Evolutionary conservation across 2,888 invertebrate species (phyloP), one percentile per base, ranked within the genome.

Genomic region (Smittia aterrima): DNA sequence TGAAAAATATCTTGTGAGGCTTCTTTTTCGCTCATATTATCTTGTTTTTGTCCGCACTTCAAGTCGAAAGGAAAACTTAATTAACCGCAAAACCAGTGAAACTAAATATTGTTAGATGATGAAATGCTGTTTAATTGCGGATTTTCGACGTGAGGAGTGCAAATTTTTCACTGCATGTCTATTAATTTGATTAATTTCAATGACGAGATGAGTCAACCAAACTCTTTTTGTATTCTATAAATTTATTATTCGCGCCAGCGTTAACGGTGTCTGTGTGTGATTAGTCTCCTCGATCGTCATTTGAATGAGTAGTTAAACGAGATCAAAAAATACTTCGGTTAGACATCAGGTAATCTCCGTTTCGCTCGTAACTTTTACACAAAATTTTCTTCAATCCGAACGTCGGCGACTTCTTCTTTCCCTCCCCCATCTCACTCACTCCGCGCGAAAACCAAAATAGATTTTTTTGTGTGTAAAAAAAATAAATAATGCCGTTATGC

Each of bases 401-500:
- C 66, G 64, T 13, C 27, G 64, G 64, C 24, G 25, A 58, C 13
- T 24, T 58, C 9, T 24, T 7, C 16, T 64, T 27, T 66, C 66
- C 32, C 66, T 18, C 25, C 24, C 66, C n/a, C 32, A n/a, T 20
- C 40, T 66, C 47, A n/a, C 40, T 40, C 20, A 22, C 70, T 13
- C 40, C 66, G 40, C 66, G 74, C 74, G 27, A 70, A 70, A 41
- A 40, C 74, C 40, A 74, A 74, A 74, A 66, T 66, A 66, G 66
- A 64, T 66, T 74, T 53, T 66, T 74, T 41, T 73, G 25, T 68
- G 38, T 72, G 32, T 72, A 62, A 70, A 22, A 47, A 71, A 72
- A 72, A 74, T 74, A 74, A 74, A 66, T 74, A 74, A 74, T 74
- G 22, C 53, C 66, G 74, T 66, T 66, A 74, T 66, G 74, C 41